These are phyloP conservation scores for Dicerorhinus sumatrensis DNA, from an alignment of 2,113 vertebrate species.

Conservation along the genomic window DNA sequence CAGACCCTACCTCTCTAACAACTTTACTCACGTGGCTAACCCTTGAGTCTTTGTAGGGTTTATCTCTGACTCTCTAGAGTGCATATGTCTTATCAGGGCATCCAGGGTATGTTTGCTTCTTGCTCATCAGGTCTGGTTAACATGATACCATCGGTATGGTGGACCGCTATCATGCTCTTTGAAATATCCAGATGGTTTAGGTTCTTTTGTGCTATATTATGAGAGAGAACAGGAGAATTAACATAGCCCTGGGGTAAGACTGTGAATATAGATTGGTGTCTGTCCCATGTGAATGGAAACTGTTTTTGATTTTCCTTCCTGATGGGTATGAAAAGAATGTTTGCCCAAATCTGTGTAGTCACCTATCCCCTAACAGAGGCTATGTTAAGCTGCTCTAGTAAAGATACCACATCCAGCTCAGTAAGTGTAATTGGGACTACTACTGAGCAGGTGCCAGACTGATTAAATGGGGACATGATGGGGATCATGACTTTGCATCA, in stretches of 20 bases:
- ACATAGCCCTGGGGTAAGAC: not conserved
- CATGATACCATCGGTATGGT: not conserved
- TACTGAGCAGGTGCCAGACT: not conserved
- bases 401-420: conserved; percentile 19
- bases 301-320: not conserved
- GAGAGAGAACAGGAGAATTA: not conserved
- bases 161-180: not conserved
- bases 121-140: not conserved
- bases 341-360: not conserved
- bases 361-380: not conserved
- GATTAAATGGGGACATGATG: not conserved
- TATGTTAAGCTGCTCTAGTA: not conserved
- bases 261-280: not conserved
- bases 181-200: not conserved
- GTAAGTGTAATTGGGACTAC: not conserved
- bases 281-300: not conserved
- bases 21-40: not conserved
- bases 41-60: not conserved
- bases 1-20: not conserved
- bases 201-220: not conserved
- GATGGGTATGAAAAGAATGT: conserved; percentile 24
- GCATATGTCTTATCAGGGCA: not conserved
- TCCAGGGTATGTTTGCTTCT: not conserved
- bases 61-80: not conserved
- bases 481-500: not conserved